These are phyloP conservation scores for Lycocorax pyrrhopterus DNA, from an alignment of 2,113 vertebrate species.

Conservation along the genomic window DNA sequence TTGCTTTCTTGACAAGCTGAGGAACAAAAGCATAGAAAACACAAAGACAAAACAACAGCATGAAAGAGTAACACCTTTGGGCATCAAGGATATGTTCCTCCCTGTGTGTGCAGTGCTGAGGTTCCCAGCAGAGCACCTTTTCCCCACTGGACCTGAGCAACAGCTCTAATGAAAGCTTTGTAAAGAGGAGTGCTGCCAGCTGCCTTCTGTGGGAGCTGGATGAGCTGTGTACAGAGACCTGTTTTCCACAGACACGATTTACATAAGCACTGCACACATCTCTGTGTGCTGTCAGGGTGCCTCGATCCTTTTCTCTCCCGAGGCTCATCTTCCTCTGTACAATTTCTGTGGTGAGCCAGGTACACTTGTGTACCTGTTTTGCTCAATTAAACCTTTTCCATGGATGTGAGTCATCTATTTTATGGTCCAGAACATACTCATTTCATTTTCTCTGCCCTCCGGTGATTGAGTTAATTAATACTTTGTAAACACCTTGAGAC, in stretches of 20 bases:
- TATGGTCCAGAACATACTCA: conserved; percentile 34
- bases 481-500: conserved; percentile 3
- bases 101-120: neutral
- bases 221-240: neutral
- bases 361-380: conserved; percentile 11
- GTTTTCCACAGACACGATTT: neutral
- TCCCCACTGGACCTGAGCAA: neutral
- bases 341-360: neutral
- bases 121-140: neutral
- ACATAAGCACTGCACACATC: neutral
- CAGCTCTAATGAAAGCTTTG: neutral
- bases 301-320: neutral
- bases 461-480: conserved; percentile 49
- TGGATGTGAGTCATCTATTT: conserved; percentile 15
- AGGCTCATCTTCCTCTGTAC: neutral
- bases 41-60: neutral
- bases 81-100: neutral
- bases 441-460: conserved; percentile 40
- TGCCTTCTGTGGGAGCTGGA: neutral
- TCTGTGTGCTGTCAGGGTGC: neutral
- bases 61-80: neutral
- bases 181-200: neutral
- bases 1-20: neutral
- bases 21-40: neutral
- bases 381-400: conserved; percentile 43